phyloP scores from a whole-genome alignment of 2,888 invertebrate genomes.

The Eristalis intricaria region DNA sequence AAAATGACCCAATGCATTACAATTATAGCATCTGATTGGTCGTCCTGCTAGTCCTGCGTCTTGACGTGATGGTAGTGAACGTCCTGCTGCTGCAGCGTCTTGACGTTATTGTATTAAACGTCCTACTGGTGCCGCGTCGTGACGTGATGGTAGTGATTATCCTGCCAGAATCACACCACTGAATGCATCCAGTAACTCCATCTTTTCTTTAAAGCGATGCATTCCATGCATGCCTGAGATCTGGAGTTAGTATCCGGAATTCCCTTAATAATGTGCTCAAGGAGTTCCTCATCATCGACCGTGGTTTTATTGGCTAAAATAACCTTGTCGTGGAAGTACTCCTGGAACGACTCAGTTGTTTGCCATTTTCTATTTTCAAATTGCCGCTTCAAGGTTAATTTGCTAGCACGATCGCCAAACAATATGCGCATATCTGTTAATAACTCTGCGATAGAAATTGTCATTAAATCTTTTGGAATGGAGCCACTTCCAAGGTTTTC shows the following conservation, averaged over 20 bases:
- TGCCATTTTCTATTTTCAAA: not conserved
- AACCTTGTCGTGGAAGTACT: not conserved
- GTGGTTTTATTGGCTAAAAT: not conserved
- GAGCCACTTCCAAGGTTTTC: conserved; percentile 43
- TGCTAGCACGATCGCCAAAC: not conserved
- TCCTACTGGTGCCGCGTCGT: not conserved
- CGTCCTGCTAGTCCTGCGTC: not conserved
- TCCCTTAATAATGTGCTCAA: not conserved
- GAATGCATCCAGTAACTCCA: not conserved
- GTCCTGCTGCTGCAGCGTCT: not conserved
- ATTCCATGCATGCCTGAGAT: not conserved
- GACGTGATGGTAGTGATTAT: not conserved
- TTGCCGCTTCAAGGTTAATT: not conserved
- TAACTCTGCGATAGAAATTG: conserved; percentile 25
- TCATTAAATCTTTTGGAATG: conserved; percentile 41
- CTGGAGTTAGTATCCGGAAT: not conserved
- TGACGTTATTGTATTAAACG: not conserved
- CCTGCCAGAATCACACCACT: not conserved
- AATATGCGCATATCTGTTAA: conserved; percentile 1
- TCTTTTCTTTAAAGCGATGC: not conserved
- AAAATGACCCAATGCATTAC: not conserved
- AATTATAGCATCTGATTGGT: not conserved
- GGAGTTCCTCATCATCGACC: not conserved
- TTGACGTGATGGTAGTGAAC: not conserved
- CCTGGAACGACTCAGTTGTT: not conserved